These are phyloP conservation scores for Corythaixoides concolor DNA, from an alignment of 2,113 vertebrate species.

Conservation along the genomic window DNA sequence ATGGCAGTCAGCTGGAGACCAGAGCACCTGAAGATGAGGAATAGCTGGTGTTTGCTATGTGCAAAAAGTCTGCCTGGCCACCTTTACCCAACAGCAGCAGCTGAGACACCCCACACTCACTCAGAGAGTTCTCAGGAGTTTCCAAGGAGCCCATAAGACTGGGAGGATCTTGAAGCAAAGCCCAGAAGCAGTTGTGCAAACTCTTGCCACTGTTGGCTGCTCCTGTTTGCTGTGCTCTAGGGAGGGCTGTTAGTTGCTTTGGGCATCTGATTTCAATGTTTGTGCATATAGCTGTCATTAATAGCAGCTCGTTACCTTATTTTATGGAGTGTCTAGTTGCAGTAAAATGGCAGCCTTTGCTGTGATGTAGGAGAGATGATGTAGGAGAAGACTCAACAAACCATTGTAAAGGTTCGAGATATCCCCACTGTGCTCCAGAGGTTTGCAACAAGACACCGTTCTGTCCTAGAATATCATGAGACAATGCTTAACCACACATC, in stretches of 20 bases:
- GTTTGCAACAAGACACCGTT: background rate
- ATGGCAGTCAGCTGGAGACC: background rate
- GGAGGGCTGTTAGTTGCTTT: background rate
- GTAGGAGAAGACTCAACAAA: background rate
- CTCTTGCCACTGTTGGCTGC: background rate
- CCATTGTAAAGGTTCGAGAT: background rate
- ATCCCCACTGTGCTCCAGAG: background rate
- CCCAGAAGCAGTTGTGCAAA: background rate
- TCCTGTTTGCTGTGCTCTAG: background rate
- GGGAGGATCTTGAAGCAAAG: background rate
- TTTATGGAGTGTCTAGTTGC: background rate
- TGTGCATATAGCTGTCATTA: background rate
- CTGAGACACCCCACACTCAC: background rate
- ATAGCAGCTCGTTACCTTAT: background rate
- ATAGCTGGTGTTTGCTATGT: background rate
- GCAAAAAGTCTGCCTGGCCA: background rate
- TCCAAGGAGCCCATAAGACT: background rate
- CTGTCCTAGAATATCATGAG: background rate
- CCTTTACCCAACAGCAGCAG: background rate
- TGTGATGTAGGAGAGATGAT: background rate
- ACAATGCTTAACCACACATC: background rate
- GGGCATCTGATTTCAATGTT: background rate
- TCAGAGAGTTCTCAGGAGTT: background rate
- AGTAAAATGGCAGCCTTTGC: background rate
- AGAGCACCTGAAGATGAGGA: background rate